A percentile compares a stretch with the other conserved stretches of the same genome.
These are phyloP conservation scores for Epinotia brunnichana DNA, from an alignment of 2,888 invertebrate genomes.

Conservation along the genomic window DNA sequence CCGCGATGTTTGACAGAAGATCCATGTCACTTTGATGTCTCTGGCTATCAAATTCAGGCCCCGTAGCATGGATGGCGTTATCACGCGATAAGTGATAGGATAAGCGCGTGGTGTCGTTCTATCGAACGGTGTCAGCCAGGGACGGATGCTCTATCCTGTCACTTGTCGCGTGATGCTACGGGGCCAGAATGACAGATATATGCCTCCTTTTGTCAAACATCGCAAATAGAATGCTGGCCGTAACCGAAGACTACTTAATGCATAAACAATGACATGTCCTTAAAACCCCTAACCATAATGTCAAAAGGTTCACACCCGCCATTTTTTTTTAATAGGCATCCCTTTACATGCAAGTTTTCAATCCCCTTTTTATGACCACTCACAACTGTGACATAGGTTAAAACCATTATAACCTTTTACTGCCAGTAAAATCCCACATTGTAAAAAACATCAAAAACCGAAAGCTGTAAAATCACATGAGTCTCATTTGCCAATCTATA, in stretches of 20 bases:
- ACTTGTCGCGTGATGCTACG: no score
- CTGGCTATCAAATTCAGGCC: no score
- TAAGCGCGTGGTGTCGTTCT: no score
- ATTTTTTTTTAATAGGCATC: conserved; percentile 29
- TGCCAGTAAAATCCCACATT: conserved; percentile 36
- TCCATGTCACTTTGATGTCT: no score
- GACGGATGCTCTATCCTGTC: no score
- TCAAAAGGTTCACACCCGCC: conserved; percentile 18
- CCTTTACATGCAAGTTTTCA: conserved; percentile 39
- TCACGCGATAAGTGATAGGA: no score
- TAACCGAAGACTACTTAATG: background rate
- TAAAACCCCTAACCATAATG: background rate
- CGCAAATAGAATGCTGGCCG: no score
- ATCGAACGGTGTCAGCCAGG: no score
- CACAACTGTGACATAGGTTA: conserved; percentile 25
- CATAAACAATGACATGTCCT: background rate
- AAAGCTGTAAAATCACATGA: conserved; percentile 25
- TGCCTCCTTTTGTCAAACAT: no score
- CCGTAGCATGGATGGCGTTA: no score
- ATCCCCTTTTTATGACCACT: conserved; percentile 29
- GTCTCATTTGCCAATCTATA: background rate
- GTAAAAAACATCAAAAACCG: conserved; percentile 36
- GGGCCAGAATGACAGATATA: no score
- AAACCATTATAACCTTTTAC: conserved; percentile 40
- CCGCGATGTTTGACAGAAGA: no score